Conservation (phyloP, 2,797 vertebrate species). For the Cuculus canorus region DNA sequence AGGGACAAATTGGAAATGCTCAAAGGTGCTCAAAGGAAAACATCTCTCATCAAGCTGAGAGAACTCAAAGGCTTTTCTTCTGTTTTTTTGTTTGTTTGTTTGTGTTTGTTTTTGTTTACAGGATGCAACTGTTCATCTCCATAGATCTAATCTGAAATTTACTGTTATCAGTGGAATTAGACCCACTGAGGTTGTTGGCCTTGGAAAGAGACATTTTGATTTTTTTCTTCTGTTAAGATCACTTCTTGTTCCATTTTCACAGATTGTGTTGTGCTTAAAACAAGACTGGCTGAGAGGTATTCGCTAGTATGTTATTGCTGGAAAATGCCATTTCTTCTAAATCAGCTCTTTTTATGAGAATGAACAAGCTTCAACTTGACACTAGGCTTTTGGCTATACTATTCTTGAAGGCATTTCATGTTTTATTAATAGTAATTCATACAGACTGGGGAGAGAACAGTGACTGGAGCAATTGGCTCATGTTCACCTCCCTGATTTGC, state of each 20-base stretch:
- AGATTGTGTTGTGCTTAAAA: not conserved
- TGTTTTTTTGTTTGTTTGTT: not conserved
- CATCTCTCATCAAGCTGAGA: no score
- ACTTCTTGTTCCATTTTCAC: not conserved
- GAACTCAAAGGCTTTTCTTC: not conserved
- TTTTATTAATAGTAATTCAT: slow-evolving; percentile 67
- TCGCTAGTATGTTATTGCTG: not conserved
- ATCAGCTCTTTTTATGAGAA: slow-evolving; percentile 62
- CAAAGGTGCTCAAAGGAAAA: not conserved
- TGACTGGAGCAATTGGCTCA: slow-evolving; percentile 50
- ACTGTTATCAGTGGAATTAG: not conserved
- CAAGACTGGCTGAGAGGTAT: not conserved
- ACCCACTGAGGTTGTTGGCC: not conserved
- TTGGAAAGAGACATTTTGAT: not conserved
- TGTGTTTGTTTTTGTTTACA: not conserved
- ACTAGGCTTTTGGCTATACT: slow-evolving; percentile 50
- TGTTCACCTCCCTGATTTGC: slow-evolving; percentile 43
- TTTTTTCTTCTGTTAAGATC: not conserved
- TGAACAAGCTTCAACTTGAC: slow-evolving; percentile 66
- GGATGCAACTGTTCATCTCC: not conserved
- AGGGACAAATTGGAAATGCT: not conserved
- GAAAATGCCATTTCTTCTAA: slow-evolving; percentile 60
- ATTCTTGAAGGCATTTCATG: slow-evolving; percentile 65
- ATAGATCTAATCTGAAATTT: not conserved
- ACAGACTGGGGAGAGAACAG: slow-evolving; percentile 34